These are phyloP conservation scores for Zaprionus camerounensis DNA, from an alignment of 1,140 invertebrate genomes.

Conservation along the genomic window DNA sequence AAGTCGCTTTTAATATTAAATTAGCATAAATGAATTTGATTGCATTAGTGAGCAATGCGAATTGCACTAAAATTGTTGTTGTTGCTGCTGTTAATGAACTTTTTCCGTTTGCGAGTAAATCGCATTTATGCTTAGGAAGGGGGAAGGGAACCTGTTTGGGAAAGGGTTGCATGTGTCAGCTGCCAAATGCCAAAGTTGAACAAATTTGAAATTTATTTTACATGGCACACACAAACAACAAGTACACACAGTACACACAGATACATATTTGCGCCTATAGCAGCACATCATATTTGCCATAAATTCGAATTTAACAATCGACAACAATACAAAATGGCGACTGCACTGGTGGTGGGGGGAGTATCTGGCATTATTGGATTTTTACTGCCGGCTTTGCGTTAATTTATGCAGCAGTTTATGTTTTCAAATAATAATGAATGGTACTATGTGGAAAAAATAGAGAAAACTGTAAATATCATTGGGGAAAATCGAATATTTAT, in stretches of 20 bases:
- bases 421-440: not conserved
- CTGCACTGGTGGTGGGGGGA: not conserved
- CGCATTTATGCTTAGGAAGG: not conserved
- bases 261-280: not conserved
- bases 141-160: not conserved
- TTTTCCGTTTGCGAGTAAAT: conserved; percentile 1
- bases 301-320: conserved; percentile 30
- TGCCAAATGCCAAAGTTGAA: conserved; percentile 38
- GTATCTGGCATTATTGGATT: conserved; percentile 5
- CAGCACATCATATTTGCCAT: conserved; percentile 15
- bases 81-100: conserved; percentile 38
- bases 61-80: conserved; percentile 30
- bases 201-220: conserved; percentile 39
- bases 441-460: not conserved
- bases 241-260: not conserved
- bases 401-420: conserved; percentile 6
- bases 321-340: conserved; percentile 36
- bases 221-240: not conserved
- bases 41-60: conserved; percentile 21
- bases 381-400: conserved; percentile 2
- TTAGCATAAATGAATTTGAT: conserved; percentile 45
- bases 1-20: conserved; percentile 39
- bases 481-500: not conserved
- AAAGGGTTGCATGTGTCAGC: conserved; percentile 24
- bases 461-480: not conserved